Evolutionary conservation across 2,797 vertebrate genomes (phyloP), one percentile per base, ranked within the genome.

Genomic region (Rhinogobio ventralis): DNA sequence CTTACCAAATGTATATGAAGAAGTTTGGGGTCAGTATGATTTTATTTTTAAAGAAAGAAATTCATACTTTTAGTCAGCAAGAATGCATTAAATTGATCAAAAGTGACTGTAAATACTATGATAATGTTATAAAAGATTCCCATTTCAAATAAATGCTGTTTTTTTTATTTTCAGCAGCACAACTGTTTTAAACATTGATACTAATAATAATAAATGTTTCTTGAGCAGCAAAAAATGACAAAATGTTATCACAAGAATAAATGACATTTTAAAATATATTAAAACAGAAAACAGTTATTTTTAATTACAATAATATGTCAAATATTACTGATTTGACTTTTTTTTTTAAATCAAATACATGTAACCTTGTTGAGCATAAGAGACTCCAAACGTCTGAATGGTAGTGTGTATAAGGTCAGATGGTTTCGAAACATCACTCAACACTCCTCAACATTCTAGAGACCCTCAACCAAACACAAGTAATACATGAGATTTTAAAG

Each of bases 401-500:
- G 42, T 19, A 25, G 42, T 46, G n/a, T 53, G 19, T 53, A 33
- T 39, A 17, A 20, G 30, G n/a, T 33, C 36, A 75, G 20, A 75
- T 39, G 17, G 25, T 25, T 71, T 71, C 25, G 14, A 71, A 71
- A 30, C 45, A 30, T 30, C 25, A 64, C 20, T 9, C 20, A 55
- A 55, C 57, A 28, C n/a, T 60, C 13, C 5, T 62, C 13, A 28
- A 62, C 25, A 69, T 69, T 69, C 67, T 69, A 69, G 20, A 68
- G 20, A 28, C 45, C n/a, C n/a, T 72, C 25, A 28, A 30, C 53
- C 74, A 76, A 39, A 14, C 20, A 42, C 55, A 55, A 14, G 33
- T n/a, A 60, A 49, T 74, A 49, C 11, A 39, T 33, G 57, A 77
- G 85, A 87, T 78, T 81, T 71, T 23, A 57, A 28, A 87, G 76